A percentile compares a stretch with the other conserved stretches of the same genome.
phyloP scores from a whole-genome alignment of 2,797 vertebrate genomes.

The Pelobates cultripes region DNA sequence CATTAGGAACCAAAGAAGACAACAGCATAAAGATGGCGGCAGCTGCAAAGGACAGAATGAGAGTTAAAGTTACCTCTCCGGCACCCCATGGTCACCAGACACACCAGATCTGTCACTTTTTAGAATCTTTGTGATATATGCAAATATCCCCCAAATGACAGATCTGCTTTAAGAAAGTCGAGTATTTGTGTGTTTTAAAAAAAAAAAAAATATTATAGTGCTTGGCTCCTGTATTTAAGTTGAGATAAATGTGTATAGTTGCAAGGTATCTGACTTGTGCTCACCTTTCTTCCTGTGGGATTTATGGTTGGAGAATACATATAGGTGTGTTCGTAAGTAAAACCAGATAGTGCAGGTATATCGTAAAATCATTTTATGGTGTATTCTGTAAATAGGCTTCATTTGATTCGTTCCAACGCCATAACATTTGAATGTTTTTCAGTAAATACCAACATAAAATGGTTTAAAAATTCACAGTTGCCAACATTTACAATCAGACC shows the following conservation, averaged over 20 bases:
- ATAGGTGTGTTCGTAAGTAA: slow-evolving; percentile 23
- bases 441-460: slow-evolving; percentile 15
- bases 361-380: slow-evolving; percentile 40
- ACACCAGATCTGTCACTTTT: too few species aligned
- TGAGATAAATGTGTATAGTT: neutral
- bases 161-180: too few species aligned
- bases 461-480: neutral
- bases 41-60: too few species aligned
- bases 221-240: neutral
- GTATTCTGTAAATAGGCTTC: slow-evolving; percentile 1
- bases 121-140: too few species aligned
- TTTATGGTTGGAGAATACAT: slow-evolving; percentile 31
- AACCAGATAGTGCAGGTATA: slow-evolving; percentile 31
- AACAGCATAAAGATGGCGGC: too few species aligned
- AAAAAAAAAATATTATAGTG: too few species aligned
- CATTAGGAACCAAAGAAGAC: too few species aligned
- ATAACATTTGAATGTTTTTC: slow-evolving; percentile 8
- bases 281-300: slow-evolving; percentile 15
- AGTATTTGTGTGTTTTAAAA: neutral
- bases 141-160: too few species aligned
- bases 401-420: neutral
- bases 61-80: too few species aligned
- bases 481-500: neutral
- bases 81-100: too few species aligned
- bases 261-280: slow-evolving; percentile 11